phyloP scores from a whole-genome alignment of 2,797 vertebrate genomes.

The Galaxias olidus region DNA sequence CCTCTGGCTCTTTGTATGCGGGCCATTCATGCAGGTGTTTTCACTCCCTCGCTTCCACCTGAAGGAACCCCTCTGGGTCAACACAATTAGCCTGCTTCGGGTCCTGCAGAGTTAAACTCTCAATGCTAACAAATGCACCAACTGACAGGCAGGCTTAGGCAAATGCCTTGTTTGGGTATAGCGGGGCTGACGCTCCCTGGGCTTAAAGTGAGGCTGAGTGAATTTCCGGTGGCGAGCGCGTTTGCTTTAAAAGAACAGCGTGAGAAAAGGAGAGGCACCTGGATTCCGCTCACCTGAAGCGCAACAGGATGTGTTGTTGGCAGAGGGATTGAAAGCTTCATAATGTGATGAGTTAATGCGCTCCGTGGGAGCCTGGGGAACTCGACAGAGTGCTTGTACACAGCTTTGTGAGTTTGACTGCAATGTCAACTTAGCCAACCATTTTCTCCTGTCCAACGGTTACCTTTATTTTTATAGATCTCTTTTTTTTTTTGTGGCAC shows the following conservation, averaged over 20 bases:
- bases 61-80: conserved; percentile 64
- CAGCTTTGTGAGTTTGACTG: no score
- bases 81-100: conserved; percentile 68
- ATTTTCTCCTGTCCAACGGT: no score
- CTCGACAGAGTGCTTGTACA: no score
- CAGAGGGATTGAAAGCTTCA: conserved; percentile 42
- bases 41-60: conserved; percentile 51
- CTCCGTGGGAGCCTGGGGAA: background rate
- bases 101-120: conserved; percentile 63
- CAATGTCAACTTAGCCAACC: no score
- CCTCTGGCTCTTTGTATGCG: conserved; percentile 55
- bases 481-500: no score
- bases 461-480: no score
- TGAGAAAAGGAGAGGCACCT: conserved; percentile 61
- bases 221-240: conserved; percentile 48
- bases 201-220: conserved; percentile 45
- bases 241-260: conserved; percentile 57
- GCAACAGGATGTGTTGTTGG: conserved; percentile 36
- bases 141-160: conserved; percentile 66
- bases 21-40: conserved; percentile 57
- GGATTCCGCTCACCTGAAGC: conserved; percentile 49
- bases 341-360: conserved; percentile 21
- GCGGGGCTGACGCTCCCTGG: conserved; percentile 47
- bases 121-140: conserved; percentile 65
- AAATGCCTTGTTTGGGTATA: conserved; percentile 64